These are phyloP conservation scores for Arctia plantaginis DNA, from an alignment of 2,888 invertebrate species.

Conservation along the genomic window DNA sequence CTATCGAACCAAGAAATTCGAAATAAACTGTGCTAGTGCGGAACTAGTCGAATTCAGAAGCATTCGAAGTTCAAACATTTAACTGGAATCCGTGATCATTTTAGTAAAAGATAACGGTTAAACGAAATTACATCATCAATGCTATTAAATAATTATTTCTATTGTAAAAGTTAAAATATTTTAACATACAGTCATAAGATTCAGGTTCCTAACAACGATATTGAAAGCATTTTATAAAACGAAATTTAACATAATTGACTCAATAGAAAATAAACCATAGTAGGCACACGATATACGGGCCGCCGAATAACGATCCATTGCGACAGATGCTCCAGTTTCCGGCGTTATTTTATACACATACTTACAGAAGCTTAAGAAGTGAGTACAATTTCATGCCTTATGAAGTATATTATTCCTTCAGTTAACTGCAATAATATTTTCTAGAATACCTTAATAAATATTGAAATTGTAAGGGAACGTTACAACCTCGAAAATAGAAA, in stretches of 20 bases:
- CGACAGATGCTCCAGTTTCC: constrained; percentile 32
- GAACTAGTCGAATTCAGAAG: constrained; percentile 44
- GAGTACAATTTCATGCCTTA: constrained; percentile 19
- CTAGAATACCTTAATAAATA: background rate
- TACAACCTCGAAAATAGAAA: background rate
- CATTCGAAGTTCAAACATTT: constrained; percentile 40
- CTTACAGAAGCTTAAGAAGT: constrained; percentile 15
- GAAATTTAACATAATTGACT: constrained; percentile 17
- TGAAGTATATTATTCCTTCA: constrained; percentile 3
- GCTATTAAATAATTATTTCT: background rate
- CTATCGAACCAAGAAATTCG: constrained; percentile 51
- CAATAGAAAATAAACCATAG: constrained; percentile 39
- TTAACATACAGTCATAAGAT: too few relatives aligned
- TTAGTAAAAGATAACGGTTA: constrained; percentile 3
- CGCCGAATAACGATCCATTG: constrained; percentile 19
- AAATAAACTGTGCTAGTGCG: constrained; percentile 45
- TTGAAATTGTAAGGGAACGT: background rate
- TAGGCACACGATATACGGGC: constrained; percentile 20
- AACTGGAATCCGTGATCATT: constrained; percentile 18
- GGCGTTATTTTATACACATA: constrained; percentile 24
- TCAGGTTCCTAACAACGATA: too few relatives aligned
- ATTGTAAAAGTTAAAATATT: background rate
- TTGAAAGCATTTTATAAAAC: background rate
- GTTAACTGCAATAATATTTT: background rate
- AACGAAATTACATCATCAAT: background rate